Percentiles rank a stretch among this genome's conserved stretches.
Conservation (phyloP, 2,888 invertebrate species). For the Meteorus colon region DNA sequence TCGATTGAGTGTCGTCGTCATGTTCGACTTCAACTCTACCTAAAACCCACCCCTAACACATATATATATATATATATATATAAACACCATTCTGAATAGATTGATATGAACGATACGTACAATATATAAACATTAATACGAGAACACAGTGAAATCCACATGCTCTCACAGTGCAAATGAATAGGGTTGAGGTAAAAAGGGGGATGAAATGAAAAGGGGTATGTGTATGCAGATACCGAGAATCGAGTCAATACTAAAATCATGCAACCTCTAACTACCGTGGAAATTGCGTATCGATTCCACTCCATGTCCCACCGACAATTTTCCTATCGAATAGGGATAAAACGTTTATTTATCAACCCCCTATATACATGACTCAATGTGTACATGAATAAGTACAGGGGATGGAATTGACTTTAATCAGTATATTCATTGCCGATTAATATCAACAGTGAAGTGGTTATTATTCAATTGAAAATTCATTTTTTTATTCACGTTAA, state of each 20-base stretch:
- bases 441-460: background rate
- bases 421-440: background rate
- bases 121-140: no score
- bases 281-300: constrained; percentile 32
- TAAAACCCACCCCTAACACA: background rate
- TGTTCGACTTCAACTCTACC: background rate
- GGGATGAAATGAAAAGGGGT: background rate
- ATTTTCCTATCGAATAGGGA: constrained; percentile 18
- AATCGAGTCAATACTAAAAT: constrained; percentile 32
- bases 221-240: constrained; percentile 6
- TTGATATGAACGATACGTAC: background rate
- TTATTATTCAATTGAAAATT: background rate
- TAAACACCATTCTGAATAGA: background rate
- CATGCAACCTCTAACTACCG: constrained; percentile 24
- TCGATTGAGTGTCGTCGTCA: constrained; percentile 13
- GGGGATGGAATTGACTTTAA: background rate
- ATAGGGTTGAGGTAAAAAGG: background rate
- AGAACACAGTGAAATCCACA: background rate
- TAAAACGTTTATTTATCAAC: constrained; percentile 13
- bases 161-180: background rate
- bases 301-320: background rate
- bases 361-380: background rate
- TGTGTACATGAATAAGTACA: background rate
- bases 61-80: background rate
- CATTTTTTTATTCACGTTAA: no score